These are phyloP conservation scores for Diorhabda carinulata DNA, from an alignment of 1,140 invertebrate species.

Conservation along the genomic window DNA sequence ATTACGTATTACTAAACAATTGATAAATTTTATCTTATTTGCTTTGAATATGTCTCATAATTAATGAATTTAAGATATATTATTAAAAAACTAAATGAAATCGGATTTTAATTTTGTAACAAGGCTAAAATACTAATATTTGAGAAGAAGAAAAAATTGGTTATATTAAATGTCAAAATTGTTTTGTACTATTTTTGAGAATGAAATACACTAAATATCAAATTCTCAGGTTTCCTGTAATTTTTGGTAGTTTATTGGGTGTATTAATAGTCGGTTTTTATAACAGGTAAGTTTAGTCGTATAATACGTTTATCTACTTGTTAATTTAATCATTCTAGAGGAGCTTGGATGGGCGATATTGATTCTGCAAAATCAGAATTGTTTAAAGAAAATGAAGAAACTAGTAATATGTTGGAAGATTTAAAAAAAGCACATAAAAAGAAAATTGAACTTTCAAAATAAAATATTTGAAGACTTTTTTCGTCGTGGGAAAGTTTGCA, in stretches of 20 bases:
- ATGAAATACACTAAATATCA: too few species aligned
- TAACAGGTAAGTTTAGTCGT: not conserved
- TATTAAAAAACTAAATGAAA: too few species aligned
- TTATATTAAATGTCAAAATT: too few species aligned
- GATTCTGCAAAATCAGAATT: not conserved
- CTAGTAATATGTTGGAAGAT: not conserved
- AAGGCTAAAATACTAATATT: too few species aligned
- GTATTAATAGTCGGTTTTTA: not conserved
- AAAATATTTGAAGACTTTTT: not conserved
- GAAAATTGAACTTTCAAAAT: not conserved
- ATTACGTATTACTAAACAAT: too few species aligned
- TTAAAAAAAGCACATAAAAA: not conserved
- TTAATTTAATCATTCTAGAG: not conserved
- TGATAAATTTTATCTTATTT: too few species aligned
- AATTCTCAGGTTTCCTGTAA: not conserved
- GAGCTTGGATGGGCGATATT: not conserved
- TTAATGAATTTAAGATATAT: too few species aligned
- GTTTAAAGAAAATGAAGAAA: not conserved
- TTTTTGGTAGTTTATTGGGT: not conserved
- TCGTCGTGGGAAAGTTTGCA: too few species aligned
- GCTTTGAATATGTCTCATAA: too few species aligned
- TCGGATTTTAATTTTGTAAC: too few species aligned
- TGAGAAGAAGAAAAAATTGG: too few species aligned
- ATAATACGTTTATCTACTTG: not conserved
- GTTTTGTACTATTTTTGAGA: too few species aligned